phyloP scores from a whole-genome alignment of 1,140 invertebrate genomes.

The Drosophila quadrilineata region DNA sequence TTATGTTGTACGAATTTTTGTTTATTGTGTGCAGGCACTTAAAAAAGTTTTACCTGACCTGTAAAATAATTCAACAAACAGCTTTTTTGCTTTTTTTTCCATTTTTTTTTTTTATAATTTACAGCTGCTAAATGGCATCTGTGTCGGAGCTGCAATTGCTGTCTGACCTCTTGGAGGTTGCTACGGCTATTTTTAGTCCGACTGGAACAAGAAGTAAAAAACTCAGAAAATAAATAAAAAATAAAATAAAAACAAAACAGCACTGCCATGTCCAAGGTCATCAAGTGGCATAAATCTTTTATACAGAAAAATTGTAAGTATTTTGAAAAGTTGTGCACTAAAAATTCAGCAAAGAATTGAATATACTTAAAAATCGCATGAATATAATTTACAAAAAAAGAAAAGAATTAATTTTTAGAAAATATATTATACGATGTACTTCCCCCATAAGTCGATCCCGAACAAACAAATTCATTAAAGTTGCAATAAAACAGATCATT shows the following conservation, averaged over 20 bases:
- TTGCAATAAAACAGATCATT: too few relatives aligned
- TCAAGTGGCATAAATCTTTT: slow-evolving; percentile 59
- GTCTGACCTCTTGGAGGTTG: slow-evolving; percentile 62
- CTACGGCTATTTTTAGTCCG: slow-evolving; percentile 55
- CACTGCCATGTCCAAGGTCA: slow-evolving; percentile 59
- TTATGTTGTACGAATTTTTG: slow-evolving; percentile 15
- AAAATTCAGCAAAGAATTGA: slow-evolving; percentile 46
- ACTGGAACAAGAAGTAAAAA: slow-evolving; percentile 43
- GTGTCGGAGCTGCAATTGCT: slow-evolving; percentile 39
- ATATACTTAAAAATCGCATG: too few relatives aligned
- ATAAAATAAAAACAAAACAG: too few relatives aligned
- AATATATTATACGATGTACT: background rate
- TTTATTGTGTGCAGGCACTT: slow-evolving; percentile 30
- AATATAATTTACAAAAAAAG: background rate
- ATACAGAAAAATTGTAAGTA: slow-evolving; percentile 35
- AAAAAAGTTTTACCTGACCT: slow-evolving; percentile 39
- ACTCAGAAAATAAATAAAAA: too few relatives aligned
- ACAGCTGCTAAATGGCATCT: slow-evolving; percentile 17
- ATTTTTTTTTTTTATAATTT: slow-evolving; percentile 57
- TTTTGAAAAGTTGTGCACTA: slow-evolving; percentile 44
- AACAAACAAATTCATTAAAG: too few relatives aligned
- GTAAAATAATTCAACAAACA: slow-evolving; percentile 50
- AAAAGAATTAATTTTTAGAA: background rate
- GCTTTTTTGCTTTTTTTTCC: slow-evolving; percentile 40
- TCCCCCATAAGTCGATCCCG: background rate